Evolutionary conservation across 2,797 vertebrate genomes (phyloP).

Genomic region (Parauchenoglanis punctatus): DNA sequence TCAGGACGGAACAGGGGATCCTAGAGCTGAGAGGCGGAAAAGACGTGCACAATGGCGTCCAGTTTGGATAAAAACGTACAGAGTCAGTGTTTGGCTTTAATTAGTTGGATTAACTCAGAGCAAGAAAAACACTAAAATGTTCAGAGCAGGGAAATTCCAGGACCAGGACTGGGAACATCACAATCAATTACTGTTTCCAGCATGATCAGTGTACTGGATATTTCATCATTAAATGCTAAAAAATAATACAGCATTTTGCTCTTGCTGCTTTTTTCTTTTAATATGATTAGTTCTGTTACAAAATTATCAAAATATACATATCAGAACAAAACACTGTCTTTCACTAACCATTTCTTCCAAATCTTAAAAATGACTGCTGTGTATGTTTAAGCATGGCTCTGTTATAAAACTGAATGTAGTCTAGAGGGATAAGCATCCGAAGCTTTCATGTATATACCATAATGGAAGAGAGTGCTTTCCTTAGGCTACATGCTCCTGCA

Average conservation of each 20-base stretch:
- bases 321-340: conserved; percentile 24
- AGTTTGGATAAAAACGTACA: not conserved
- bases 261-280: not conserved
- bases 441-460: conserved; percentile 43
- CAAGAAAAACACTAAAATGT: not conserved
- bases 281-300: not conserved
- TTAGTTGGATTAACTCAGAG: not conserved
- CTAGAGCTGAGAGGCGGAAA: not conserved
- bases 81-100: not conserved
- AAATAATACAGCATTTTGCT: not conserved
- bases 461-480: conserved; percentile 22
- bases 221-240: not conserved
- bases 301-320: conserved; percentile 15
- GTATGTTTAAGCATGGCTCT: not conserved
- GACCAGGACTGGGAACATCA: not conserved
- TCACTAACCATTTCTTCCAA: not conserved
- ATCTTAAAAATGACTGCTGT: not conserved
- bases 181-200: not conserved
- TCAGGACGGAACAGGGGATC: not conserved
- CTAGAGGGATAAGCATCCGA: conserved; percentile 34
- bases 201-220: not conserved
- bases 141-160: not conserved
- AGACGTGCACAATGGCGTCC: not conserved
- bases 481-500: conserved; percentile 33
- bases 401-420: not conserved